These are phyloP conservation scores for Artemia franciscana DNA, from an alignment of 1,140 invertebrate species.

Conservation along the genomic window DNA sequence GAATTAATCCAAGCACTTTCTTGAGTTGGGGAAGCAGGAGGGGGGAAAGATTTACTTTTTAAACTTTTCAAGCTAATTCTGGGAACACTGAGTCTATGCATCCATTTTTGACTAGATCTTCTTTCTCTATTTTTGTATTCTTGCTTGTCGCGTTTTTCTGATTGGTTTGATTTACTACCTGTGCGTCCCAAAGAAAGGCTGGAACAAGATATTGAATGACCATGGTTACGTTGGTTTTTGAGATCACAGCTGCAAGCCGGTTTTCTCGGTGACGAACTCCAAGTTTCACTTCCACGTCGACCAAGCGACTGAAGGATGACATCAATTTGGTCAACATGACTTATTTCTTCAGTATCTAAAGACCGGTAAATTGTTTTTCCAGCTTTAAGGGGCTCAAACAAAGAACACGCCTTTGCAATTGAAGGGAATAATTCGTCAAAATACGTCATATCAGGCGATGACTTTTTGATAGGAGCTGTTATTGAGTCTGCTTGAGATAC, in stretches of 20 bases:
- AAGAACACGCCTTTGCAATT: not conserved
- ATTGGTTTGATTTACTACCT: not conserved
- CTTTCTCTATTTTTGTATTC: not conserved
- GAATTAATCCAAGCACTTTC: not conserved
- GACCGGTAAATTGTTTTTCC: not conserved
- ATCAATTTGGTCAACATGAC: not conserved
- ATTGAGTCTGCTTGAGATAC: no score
- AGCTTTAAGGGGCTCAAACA: not conserved
- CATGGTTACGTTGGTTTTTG: no score
- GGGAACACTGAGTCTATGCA: conserved; percentile 1
- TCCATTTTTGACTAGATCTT: not conserved
- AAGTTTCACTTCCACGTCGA: not conserved
- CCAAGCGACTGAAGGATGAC: not conserved
- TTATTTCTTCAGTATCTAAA: not conserved
- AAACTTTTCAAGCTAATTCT: conserved; percentile 1
- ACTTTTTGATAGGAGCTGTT: no score
- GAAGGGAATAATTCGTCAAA: not conserved
- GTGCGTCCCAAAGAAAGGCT: not conserved
- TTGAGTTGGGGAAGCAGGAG: not conserved
- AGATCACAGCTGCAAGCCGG: not conserved
- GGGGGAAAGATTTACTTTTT: conserved; percentile 3
- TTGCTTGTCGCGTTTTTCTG: not conserved
- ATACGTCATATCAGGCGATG: not conserved
- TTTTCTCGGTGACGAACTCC: not conserved
- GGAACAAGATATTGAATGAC: not conserved